Evolutionary conservation across 2,888 invertebrate genomes (phyloP), one percentile per base, ranked within the genome.

Genomic region (Eulithis testata): DNA sequence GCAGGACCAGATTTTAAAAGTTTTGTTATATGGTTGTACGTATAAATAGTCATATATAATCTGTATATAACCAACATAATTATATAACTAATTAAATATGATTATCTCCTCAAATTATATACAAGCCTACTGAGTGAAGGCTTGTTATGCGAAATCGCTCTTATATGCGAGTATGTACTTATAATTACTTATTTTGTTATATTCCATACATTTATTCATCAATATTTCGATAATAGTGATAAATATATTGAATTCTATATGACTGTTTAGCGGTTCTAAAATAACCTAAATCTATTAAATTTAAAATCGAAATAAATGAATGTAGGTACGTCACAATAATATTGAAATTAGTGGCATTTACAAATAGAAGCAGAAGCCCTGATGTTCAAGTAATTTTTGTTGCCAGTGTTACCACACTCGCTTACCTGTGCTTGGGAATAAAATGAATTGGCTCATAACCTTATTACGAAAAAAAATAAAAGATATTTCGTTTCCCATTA

Each of bases 1-100:
- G 88, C 88, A 75, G 88, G 87, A 73, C 86, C 87, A 87, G 87
- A 59, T 68, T 63, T 65, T 65, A 61, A 40, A 52, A 62, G 50
- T 60, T 59, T 44, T 61, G 49, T 58, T 60, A 49, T 44, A 57
- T 51, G 52, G 56, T 63, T 52, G 36, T 60, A 36, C 51, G 59
- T 60, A 57, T 51, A 55, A 60, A 60, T 63, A 54, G 52, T 66
- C 69, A 67, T 57, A 43, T 62, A 60, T 59, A 53, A 49, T 59
- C 53, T 57, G 52, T 58, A 52, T 9, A 36, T 59, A 59, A n/a
- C 1, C 4, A 40, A 44, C 27, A 21, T n/a, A 54, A 40, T 11
- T 2, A 53, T 21, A 11, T 53, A 6, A 60, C 31, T 44, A 60
- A 43, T 21, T 49, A 49, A 50, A n/a, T 6, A 37, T 50, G 36